Base-by-base conservation (phyloP, 2,797 vertebrate genomes). In the Myotis findleyi region DNA sequence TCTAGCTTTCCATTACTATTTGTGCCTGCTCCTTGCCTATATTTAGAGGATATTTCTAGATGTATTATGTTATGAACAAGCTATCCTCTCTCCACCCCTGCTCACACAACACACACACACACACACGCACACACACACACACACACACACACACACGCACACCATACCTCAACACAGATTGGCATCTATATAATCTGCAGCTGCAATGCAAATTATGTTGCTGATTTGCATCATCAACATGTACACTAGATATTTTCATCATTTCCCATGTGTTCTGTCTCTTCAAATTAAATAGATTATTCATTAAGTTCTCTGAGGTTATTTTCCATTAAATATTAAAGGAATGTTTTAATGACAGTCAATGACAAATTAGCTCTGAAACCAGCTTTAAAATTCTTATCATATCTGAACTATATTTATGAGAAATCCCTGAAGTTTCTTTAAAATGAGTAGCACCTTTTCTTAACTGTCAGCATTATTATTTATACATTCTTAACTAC, bases 321-420 rank as follows among this genome's bases (percentile, higher is more conserved):
- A 36, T 72, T 55, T 85, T 85, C 55, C 76, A 51, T 44, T 79
- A 96, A 90, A 80, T 62, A 30, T n/a, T 49, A 20, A 79, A 80
- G 21, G 21, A 47, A 90, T 80, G 1, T 16, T 55, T 88, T 55
- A 71, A n/a, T 81, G 41, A 53, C 3, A n/a, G n/a, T 30, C n/a
- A 84, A 16, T 76, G 2, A 69, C 17, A 91, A 89, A 4, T 27
- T 62, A 80, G 8, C 3, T 1, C 30, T 83, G 27, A 75, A 80
- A 7, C 8, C 27, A 17, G 10, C 5, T 21, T 49, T 59, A 66
- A 79, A 87, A 49, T 88, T 85, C 5, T 47, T 95, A 1, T 75
- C 23, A 9, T 69, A 41, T 69, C 1, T 64, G 11, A 13, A 73
- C 10, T 92, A 1, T 53, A 84, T 79, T 25, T 79, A 75, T 73